Percentiles rank a stretch among this genome's conserved stretches.
Conservation (phyloP, 2,113 vertebrate genomes). For the Falco punctatus region DNA sequence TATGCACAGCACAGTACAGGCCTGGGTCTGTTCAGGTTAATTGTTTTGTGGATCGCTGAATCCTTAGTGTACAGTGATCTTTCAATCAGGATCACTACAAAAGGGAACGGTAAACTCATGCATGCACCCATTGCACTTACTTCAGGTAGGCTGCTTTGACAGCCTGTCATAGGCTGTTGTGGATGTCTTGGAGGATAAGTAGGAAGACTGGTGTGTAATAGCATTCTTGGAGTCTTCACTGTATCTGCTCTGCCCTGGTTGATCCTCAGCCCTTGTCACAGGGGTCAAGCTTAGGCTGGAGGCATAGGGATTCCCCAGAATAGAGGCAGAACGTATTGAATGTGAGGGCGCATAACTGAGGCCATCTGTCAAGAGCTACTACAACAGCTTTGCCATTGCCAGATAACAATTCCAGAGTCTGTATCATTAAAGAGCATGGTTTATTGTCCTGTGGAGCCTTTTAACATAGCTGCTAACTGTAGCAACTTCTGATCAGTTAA, state of each 20-base stretch:
- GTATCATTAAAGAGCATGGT: rapidly evolving
- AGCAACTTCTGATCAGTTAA: neutral
- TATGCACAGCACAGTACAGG: neutral
- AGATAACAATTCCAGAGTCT: neutral
- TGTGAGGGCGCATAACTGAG: neutral
- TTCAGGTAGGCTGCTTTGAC: neutral
- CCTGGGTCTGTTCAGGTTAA: neutral
- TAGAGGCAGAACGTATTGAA: neutral
- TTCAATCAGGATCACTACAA: rapidly evolving
- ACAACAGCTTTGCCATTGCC: neutral
- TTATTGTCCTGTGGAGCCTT: neutral
- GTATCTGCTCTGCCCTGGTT: neutral
- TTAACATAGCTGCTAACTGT: neutral
- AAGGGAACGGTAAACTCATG: neutral
- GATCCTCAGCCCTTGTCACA: neutral
- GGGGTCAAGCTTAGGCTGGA: neutral
- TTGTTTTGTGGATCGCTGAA: neutral
- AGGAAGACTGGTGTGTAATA: neutral
- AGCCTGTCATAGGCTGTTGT: neutral
- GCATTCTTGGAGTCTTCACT: neutral
- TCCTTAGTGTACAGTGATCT: neutral
- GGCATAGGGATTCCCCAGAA: too few relatives aligned
- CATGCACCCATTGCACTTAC: rapidly evolving
- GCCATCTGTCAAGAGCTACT: neutral
- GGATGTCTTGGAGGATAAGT: neutral